Conservation (phyloP, 2,888 invertebrate genomes). For the Drosophila formosana region DNA sequence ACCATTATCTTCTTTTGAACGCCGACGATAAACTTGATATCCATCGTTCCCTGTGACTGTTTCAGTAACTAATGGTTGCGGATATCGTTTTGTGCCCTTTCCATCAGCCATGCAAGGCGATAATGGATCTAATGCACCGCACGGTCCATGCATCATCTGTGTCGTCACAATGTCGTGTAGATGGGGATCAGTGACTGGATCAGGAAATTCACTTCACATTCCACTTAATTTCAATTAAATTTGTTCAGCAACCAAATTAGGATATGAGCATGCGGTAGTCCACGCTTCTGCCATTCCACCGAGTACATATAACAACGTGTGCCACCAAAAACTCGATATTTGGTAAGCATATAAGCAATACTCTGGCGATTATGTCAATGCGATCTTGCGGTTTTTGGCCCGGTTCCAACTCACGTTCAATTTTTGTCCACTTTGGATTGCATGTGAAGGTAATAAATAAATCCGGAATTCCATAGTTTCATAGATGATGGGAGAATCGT, state of each 20-base stretch:
- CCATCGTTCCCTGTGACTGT: too few species aligned
- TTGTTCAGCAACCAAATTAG: slow-evolving; percentile 15
- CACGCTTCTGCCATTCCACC: slow-evolving; percentile 25
- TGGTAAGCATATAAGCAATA: neutral
- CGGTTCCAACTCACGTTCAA: neutral
- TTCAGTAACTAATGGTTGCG: neutral
- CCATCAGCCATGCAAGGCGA: neutral
- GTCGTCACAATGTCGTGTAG: neutral
- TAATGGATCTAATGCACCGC: neutral
- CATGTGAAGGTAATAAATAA: slow-evolving; percentile 1
- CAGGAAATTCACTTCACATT: neutral
- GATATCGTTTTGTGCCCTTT: neutral
- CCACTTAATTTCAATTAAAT: neutral
- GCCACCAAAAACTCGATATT: neutral
- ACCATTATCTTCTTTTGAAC: too few species aligned
- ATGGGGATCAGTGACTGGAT: neutral
- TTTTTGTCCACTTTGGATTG: slow-evolving; percentile 12
- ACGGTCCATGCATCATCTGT: neutral
- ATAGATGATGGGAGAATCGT: too few species aligned
- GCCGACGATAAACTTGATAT: too few species aligned
- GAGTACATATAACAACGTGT: slow-evolving; percentile 15
- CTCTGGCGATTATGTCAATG: slow-evolving; percentile 10
- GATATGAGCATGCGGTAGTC: slow-evolving; percentile 22
- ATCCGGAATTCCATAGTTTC: neutral
- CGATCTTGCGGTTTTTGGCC: slow-evolving; percentile 10